phyloP scores from a whole-genome alignment of 2,797 vertebrate genomes.

The Spondyliosoma cantharus region DNA sequence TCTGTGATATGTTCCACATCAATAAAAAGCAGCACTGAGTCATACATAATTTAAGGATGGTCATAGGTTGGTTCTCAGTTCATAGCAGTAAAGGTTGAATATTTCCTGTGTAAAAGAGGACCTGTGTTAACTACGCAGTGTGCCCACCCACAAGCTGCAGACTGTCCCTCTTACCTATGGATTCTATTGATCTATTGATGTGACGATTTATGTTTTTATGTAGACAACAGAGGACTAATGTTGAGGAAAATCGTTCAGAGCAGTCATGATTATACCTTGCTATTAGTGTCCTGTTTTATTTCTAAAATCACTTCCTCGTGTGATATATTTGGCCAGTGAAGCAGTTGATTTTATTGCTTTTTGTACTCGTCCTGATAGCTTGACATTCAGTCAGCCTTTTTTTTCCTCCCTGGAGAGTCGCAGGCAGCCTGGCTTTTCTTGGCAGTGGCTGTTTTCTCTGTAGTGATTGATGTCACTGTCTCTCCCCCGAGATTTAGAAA shows the following conservation, averaged over 20 bases:
- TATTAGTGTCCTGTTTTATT: background rate
- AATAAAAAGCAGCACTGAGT: slow-evolving; percentile 6
- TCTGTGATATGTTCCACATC: slow-evolving; percentile 22
- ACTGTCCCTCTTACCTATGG: background rate
- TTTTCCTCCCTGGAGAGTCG: slow-evolving; percentile 18
- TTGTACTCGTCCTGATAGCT: slow-evolving; percentile 12
- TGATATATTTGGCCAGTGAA: background rate
- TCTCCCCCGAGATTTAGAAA: slow-evolving; percentile 52
- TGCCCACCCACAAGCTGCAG: background rate
- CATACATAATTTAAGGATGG: slow-evolving; percentile 42
- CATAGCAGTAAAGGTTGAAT: background rate
- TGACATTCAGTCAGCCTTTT: slow-evolving; percentile 39
- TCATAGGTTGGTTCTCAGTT: slow-evolving; percentile 10
- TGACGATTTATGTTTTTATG: background rate
- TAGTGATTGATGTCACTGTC: slow-evolving; percentile 62
- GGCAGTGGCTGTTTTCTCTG: slow-evolving; percentile 50
- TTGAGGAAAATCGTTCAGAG: background rate
- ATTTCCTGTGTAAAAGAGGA: background rate
- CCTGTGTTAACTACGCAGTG: slow-evolving; percentile 12
- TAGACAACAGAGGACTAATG: background rate
- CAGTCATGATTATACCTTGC: background rate
- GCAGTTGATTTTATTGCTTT: background rate
- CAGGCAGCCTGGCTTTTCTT: slow-evolving; percentile 38
- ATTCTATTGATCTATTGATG: slow-evolving; percentile 22
- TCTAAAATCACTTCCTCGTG: background rate